Conservation (phyloP, 2,888 invertebrate species). For the Eudasyphora cyanicolor region DNA sequence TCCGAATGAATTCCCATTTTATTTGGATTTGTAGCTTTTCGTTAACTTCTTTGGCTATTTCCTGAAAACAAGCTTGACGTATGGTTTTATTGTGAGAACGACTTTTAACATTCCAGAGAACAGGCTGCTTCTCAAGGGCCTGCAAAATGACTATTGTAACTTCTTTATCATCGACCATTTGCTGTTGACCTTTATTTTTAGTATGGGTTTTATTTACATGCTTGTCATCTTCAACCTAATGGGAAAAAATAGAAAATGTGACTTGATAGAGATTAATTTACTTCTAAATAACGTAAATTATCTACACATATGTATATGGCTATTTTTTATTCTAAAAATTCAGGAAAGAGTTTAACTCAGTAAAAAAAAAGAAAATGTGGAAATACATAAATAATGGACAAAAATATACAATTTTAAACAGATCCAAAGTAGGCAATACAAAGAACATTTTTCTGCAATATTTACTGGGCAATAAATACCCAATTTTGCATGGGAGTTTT, state of each 20-base stretch:
- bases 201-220: neutral
- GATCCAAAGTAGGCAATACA: too few relatives aligned
- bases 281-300: too few relatives aligned
- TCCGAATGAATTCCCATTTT: conserved; percentile 46
- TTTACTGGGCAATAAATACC: too few relatives aligned
- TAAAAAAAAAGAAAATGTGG: too few relatives aligned
- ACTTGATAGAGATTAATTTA: too few relatives aligned
- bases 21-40: conserved; percentile 34
- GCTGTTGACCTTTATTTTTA: neutral
- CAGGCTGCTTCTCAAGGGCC: conserved; percentile 51
- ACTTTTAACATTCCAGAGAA: conserved; percentile 51
- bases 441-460: too few relatives aligned
- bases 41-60: conserved; percentile 45
- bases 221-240: neutral
- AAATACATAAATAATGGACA: too few relatives aligned
- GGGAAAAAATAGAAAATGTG: neutral
- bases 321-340: too few relatives aligned
- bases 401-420: too few relatives aligned
- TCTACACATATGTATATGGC: too few relatives aligned
- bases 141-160: conserved; percentile 47
- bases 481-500: too few relatives aligned
- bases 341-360: too few relatives aligned
- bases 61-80: conserved; percentile 44
- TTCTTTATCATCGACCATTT: conserved; percentile 33
- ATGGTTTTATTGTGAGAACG: conserved; percentile 4